These are phyloP conservation scores for Acanthisitta chloris DNA, from an alignment of 2,113 vertebrate genomes.

Conservation along the genomic window DNA sequence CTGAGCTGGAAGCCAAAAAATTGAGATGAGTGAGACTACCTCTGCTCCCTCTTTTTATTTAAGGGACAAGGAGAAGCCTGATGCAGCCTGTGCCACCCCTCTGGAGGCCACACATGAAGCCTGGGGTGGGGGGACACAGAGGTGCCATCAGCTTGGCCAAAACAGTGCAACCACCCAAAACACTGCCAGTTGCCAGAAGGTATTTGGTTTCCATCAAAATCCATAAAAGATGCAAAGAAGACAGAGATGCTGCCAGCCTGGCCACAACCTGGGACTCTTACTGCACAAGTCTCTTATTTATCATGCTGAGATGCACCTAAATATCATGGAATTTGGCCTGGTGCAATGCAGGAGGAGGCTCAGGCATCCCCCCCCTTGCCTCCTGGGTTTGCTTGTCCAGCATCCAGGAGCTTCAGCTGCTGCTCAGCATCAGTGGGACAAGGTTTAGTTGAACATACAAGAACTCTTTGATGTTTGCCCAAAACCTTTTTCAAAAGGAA, in stretches of 20 bases:
- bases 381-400: background rate
- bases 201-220: background rate
- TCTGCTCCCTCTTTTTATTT: accelerated
- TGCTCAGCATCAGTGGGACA: background rate
- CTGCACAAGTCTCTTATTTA: background rate
- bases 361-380: background rate
- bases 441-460: background rate
- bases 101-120: background rate
- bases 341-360: background rate
- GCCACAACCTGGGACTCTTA: background rate
- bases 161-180: background rate
- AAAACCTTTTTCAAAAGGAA: background rate
- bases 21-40: accelerated
- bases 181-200: background rate
- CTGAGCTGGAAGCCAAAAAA: background rate
- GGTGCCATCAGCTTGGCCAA: background rate
- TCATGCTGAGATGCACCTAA: background rate
- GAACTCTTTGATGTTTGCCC: background rate
- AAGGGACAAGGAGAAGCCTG: background rate
- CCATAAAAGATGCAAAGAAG: background rate
- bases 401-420: background rate
- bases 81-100: background rate
- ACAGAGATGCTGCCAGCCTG: background rate
- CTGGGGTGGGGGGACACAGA: background rate
- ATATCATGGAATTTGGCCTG: background rate